Percentiles rank a stretch among this genome's conserved stretches.
These are phyloP conservation scores for Andrena bucephala DNA, from an alignment of 2,888 invertebrate genomes.

Conservation along the genomic window DNA sequence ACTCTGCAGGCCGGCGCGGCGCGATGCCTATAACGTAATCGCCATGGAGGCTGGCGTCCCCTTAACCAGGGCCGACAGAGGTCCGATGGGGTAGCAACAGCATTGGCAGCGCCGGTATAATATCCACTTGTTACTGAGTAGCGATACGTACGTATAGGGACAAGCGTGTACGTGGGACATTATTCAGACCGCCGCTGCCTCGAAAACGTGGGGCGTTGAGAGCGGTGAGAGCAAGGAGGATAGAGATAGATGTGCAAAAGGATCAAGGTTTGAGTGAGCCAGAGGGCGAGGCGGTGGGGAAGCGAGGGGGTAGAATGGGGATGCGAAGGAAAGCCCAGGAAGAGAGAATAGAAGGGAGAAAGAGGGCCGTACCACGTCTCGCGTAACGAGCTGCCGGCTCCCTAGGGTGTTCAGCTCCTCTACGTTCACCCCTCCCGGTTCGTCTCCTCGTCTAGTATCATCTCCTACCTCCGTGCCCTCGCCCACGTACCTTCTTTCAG, in stretches of 20 bases:
- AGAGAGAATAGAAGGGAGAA: constrained; percentile 68
- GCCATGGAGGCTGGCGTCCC: constrained; percentile 62
- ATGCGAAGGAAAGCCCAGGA: constrained; percentile 48
- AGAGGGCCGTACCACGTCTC: constrained; percentile 80
- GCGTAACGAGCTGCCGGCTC: constrained; percentile 84
- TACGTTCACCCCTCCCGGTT: constrained; percentile 63
- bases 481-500: constrained; percentile 63
- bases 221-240: constrained; percentile 38
- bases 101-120: constrained; percentile 71
- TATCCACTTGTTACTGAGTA: constrained; percentile 82
- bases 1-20: not conserved
- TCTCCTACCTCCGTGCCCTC: constrained; percentile 56
- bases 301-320: constrained; percentile 45
- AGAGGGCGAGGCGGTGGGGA: constrained; percentile 45
- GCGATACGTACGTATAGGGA: constrained; percentile 71
- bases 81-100: constrained; percentile 52
- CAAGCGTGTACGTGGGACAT: constrained; percentile 71
- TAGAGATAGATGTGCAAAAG: constrained; percentile 56
- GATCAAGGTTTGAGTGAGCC: constrained; percentile 55
- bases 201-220: constrained; percentile 61
- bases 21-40: constrained; percentile 60
- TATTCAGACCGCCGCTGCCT: constrained; percentile 78
- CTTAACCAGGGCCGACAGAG: constrained; percentile 59
- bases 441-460: constrained; percentile 63
- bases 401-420: constrained; percentile 81